Base-by-base conservation (phyloP, 1,140 invertebrate species). In the Calephelis virginiensis region DNA sequence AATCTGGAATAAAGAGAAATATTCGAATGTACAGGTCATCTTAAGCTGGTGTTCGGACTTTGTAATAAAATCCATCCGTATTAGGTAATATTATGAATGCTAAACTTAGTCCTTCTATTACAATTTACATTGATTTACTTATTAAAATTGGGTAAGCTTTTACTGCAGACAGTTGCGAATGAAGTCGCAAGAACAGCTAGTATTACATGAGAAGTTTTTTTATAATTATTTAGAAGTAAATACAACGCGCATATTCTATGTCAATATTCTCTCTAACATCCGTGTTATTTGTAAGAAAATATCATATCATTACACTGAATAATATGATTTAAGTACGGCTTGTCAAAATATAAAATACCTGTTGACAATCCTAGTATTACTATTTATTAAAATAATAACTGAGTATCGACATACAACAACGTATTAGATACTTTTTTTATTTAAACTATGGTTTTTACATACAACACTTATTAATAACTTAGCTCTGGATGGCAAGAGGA, bases 311-410 rank as follows among this genome's bases (percentile, higher is more conserved):
- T 28, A 53, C 49, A 53, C 8, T 53, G 10, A 53, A 53, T 53
- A 53, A 53, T 53, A 43, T 53, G 49, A 9, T 17, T 17, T 53
- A 53, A 53, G 49, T 53, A 17, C 49, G 2, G 49, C 14, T 17
- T 53, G 49, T 53, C 49, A 53, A 8, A 10, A 14, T 53, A 17
- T 53, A 53, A 53, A 53, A 53, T 53, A 53, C 14, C 14, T 28
- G 49, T 53, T 53, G 49, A 53, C 49, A 53, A 50, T 50, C 48
- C n/a, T 8, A 14, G 13, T 50, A 50, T 50, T 53, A 53, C 49
- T 53, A 13, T 53, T 53, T 53, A 53, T 53, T 53, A 53, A 53
- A 53, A 53, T 53, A 53, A 53, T 53, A 53, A 53, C 49, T 17
- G 17, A 53, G 13, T 17, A 17, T 53, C 14, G 5, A 9, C 49